These are phyloP conservation scores for Papilio protenor DNA, from an alignment of 2,888 invertebrate genomes.

Conservation along the genomic window DNA sequence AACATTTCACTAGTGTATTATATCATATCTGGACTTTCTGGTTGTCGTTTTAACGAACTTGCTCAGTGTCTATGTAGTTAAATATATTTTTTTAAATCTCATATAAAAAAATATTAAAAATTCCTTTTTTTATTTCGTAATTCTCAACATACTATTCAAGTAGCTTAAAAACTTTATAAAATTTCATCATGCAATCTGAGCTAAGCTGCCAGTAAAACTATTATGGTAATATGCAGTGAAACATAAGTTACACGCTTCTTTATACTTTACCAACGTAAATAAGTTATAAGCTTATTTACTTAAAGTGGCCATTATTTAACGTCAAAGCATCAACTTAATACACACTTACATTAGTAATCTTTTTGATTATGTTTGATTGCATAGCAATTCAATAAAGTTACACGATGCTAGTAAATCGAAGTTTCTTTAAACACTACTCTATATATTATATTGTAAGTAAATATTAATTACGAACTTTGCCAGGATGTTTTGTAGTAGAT, in stretches of 20 bases:
- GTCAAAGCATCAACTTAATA: not conserved
- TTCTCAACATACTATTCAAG: constrained; percentile 1
- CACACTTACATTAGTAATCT: no score
- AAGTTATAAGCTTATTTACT: not conserved
- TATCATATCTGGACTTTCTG: no score
- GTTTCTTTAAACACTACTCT: not conserved
- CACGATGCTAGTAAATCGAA: not conserved
- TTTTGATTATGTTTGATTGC: no score
- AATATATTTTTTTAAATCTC: no score
- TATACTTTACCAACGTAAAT: not conserved
- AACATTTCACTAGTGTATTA: no score
- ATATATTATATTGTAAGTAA: not conserved
- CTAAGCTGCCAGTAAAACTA: constrained; percentile 5
- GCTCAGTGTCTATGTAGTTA: no score
- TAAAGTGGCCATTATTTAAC: not conserved
- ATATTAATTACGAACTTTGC: not conserved
- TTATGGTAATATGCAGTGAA: not conserved
- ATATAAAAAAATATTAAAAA: no score
- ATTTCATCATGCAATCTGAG: constrained; percentile 12
- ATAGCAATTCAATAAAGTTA: not conserved
- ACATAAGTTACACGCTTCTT: not conserved
- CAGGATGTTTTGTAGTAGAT: not conserved
- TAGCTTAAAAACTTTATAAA: constrained; percentile 8
- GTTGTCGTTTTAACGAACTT: no score
- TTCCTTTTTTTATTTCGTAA: no score